Conservation (phyloP, 2,888 invertebrate species). For the Megalurothrips usitatus region DNA sequence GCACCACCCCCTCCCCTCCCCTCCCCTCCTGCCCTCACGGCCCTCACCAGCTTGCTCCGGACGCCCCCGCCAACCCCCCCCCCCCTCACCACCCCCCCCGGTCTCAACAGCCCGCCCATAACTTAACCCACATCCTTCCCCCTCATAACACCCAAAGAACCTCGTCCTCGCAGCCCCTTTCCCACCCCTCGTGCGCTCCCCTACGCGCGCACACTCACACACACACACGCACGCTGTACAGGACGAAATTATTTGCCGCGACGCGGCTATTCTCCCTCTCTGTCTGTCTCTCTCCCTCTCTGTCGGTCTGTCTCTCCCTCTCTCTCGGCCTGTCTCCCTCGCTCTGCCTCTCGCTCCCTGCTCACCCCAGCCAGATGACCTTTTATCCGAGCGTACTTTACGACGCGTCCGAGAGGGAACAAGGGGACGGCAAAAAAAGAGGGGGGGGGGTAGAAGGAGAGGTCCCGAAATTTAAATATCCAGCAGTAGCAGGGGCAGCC, state of each 20-base stretch:
- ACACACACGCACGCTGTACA: not conserved
- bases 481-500: too few species aligned
- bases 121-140: conserved; percentile 26
- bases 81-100: not conserved
- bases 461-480: too few species aligned
- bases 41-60: conserved; percentile 20
- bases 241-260: conserved; percentile 19
- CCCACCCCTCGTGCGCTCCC: conserved; percentile 3
- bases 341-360: not conserved
- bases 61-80: conserved; percentile 14
- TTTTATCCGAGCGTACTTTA: not conserved
- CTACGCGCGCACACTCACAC: not conserved
- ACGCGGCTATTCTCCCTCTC: not conserved
- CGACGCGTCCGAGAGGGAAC: too few species aligned
- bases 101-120: conserved; percentile 23
- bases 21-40: not conserved
- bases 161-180: not conserved
- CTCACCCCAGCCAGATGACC: not conserved
- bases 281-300: not conserved
- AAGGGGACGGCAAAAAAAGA: too few species aligned
- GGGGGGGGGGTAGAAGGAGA: too few species aligned
- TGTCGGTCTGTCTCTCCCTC: not conserved
- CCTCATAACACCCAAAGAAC: conserved; percentile 24
- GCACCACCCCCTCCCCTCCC: not conserved
- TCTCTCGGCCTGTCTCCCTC: not conserved